Evolutionary conservation across 2,113 vertebrate genomes (phyloP), one percentile per base, ranked within the genome.

Genomic region (Anas platyrhynchos): DNA sequence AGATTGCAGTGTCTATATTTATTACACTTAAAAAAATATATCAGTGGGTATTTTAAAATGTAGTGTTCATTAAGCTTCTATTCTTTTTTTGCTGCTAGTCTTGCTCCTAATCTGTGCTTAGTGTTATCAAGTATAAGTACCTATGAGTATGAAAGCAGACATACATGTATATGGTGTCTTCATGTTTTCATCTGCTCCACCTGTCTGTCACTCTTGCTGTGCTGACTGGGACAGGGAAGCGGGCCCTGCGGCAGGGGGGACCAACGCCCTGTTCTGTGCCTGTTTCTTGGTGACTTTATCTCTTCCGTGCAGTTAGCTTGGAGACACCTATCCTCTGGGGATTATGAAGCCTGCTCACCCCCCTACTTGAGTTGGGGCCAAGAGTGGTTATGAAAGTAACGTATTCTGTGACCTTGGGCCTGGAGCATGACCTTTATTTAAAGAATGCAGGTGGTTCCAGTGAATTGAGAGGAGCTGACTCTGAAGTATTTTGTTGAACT

Each of bases 111-210:
- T 78, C 69, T 86, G 54, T 52, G 50, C 66, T 90, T 38, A 50
- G 79, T 66, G 69, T 13, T 68, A 87, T 85, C 63, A 76, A 50
- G 50, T n/a, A 25, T 54, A 16, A 92, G 73, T n/a, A 63, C 22
- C 63, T 67, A 6, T 1, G 29, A 80, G 71, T 18, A 48, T 41
- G 32, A 75, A 36, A 34, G 56, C 1, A 83, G 58, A 83, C 63
- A 32, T 52, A 72, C 36, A 4, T 1, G 0, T 52, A 72, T 41
- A 4, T 1, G 0, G 63, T 4, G 41, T 44, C 75, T 31, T 0
- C 0, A 3, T 27, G 13, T 36, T 61, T 38, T 79, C 43, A 7
- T 29, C 52, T 48, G 59, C 59, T 50, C 27, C 69, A 54, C 17
- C 78, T 31, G 18, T 9, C 78, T n/a, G 18, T 9, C 20, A 1